Evolutionary conservation across 1,140 invertebrate genomes (phyloP).

Genomic region (Drosophila triauraria): DNA sequence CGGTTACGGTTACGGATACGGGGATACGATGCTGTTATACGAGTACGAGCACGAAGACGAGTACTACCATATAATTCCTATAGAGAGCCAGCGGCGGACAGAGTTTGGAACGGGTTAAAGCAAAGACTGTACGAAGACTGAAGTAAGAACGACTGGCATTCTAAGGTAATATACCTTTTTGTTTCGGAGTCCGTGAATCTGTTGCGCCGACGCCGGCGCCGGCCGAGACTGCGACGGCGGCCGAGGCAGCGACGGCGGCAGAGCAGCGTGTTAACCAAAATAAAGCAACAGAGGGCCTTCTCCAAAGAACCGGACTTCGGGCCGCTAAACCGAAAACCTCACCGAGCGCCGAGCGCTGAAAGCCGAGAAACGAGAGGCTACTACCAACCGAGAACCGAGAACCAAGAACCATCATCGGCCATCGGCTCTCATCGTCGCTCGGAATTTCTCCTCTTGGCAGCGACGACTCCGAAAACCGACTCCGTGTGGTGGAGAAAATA

Average conservation of each 20-base stretch:
- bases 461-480: constrained; percentile 61
- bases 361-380: constrained; percentile 31
- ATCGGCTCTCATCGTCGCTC: constrained; percentile 33
- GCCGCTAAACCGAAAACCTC: constrained; percentile 9
- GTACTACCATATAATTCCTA: constrained; percentile 51
- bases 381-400: constrained; percentile 6
- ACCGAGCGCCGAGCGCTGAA: constrained; percentile 30
- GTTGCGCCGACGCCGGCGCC: constrained; percentile 60
- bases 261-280: constrained; percentile 77
- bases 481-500: neutral
- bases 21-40: constrained; percentile 52
- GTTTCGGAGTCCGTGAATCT: constrained; percentile 84
- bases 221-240: constrained; percentile 21
- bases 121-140: constrained; percentile 86
- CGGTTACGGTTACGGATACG: constrained; percentile 11
- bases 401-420: constrained; percentile 10
- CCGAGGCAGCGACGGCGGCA: constrained; percentile 15
- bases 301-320: constrained; percentile 63
- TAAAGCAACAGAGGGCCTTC: constrained; percentile 78
- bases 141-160: constrained; percentile 85
- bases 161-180: constrained; percentile 85
- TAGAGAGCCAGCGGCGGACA: constrained; percentile 84
- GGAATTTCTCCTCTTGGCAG: constrained; percentile 71
- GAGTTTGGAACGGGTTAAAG: constrained; percentile 85
- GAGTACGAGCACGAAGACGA: constrained; percentile 19